Base-by-base conservation (phyloP, 2,888 invertebrate genomes). In the Drosophila dives region DNA sequence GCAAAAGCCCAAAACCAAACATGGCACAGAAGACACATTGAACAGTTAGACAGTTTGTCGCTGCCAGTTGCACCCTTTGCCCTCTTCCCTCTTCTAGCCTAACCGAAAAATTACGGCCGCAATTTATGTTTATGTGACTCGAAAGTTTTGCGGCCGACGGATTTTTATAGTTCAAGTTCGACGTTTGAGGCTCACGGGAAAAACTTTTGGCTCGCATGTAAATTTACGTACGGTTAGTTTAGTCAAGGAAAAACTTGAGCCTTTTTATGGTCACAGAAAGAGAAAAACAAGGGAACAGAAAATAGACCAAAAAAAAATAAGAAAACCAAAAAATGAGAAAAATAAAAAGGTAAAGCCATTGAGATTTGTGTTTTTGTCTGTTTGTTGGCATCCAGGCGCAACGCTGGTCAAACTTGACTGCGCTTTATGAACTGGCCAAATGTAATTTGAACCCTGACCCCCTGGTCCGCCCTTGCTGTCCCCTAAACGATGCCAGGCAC, bases 61-160 rank as follows among this genome's bases (percentile, higher is more conserved):
- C 54, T 26, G 36, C 11, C 54, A 67, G 75, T 32, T 53, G 26
- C 8, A 45, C 45, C 8, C 23, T 23, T 0, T 23, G 1, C 45
- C 7, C 8, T 15, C 23, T 38, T n/a, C 2, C 29, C 8, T 38
- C 48, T 50, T n/a, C n/a, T 61, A 71, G 72, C 75, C 78, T 73
- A 70, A 78, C 88, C 86, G 29, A 75, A 83, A 90, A 90, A 87
- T 86, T 80, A 90, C 81, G 73, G 72, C 87, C 91, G 80, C 85
- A 89, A 89, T 90, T 91, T 91, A 91, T 88, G 86, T 90, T 89
- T 86, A 90, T 86, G 81, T 78, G 82, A 86, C 82, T 80, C 71
- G 70, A 82, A 84, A 86, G 72, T 86, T 88, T 77, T 73, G 64
- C 65, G 83, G 76, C 75, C 51, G 55, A 53, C 74, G 72, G 72